Evolutionary conservation across 2,888 invertebrate species (phyloP).

Genomic region (Hypolimnas misippus): DNA sequence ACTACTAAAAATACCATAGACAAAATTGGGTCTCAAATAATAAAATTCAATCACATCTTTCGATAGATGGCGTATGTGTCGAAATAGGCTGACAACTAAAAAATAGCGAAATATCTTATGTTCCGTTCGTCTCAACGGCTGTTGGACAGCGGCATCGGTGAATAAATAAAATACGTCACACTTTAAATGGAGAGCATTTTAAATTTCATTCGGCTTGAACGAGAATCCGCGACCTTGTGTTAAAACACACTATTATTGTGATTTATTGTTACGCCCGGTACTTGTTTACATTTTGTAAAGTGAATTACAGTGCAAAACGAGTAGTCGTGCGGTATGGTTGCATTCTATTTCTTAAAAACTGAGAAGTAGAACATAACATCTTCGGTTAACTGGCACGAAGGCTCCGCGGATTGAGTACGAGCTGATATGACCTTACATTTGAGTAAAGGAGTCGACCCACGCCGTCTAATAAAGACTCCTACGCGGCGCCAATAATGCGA

Average conservation of each 20-base stretch:
- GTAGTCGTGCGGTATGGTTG: constrained; percentile 54
- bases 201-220: constrained; percentile 55
- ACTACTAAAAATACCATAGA: constrained; percentile 28
- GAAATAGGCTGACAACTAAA: constrained; percentile 42
- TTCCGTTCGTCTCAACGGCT: constrained; percentile 57
- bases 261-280: constrained; percentile 68
- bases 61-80: constrained; percentile 34
- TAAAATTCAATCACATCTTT: constrained; percentile 1
- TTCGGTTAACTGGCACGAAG: constrained; percentile 52
- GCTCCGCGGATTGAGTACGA: constrained; percentile 53
- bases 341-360: constrained; percentile 50
- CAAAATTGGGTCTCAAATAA: constrained; percentile 39
- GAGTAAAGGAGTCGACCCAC: constrained; percentile 74
- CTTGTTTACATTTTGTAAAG: constrained; percentile 69
- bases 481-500: constrained; percentile 61
- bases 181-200: constrained; percentile 58
- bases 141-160: constrained; percentile 42
- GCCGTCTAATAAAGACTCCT: constrained; percentile 76
- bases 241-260: constrained; percentile 54
- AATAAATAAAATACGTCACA: constrained; percentile 66
- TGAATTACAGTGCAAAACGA: constrained; percentile 45
- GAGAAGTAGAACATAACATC: constrained; percentile 56
- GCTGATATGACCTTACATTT: constrained; percentile 70
- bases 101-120: constrained; percentile 56
- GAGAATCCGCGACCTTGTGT: constrained; percentile 62